Conservation (phyloP, 2,797 vertebrate genomes). For the Siniperca obscura region DNA sequence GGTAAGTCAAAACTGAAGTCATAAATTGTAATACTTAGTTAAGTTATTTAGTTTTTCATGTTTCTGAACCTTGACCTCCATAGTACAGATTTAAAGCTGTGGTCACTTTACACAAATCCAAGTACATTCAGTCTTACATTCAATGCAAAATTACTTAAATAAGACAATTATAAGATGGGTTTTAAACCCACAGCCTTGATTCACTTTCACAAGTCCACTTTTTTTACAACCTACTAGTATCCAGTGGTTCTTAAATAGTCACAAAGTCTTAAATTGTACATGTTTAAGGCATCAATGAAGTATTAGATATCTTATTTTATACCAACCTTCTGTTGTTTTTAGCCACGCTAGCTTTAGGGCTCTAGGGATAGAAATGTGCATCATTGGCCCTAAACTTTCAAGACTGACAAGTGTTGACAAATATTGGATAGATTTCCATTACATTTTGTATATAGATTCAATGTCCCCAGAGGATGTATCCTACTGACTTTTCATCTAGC, state of each 20-base stretch:
- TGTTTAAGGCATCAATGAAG: not conserved
- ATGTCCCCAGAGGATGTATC: no score
- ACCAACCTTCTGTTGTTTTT: no score
- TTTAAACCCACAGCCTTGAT: not conserved
- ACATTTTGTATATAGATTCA: no score
- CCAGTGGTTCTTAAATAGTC: not conserved
- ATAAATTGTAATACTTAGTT: not conserved
- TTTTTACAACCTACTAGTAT: not conserved
- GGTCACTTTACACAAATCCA: not conserved
- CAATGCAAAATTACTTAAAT: not conserved
- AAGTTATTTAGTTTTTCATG: not conserved
- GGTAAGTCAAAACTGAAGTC: constrained; percentile 80
- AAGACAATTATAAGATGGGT: not conserved
- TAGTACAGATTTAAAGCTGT: not conserved
- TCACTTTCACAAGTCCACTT: not conserved
- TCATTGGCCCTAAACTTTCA: no score
- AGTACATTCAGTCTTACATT: not conserved
- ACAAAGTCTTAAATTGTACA: not conserved
- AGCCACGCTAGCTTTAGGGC: no score
- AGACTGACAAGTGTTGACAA: no score
- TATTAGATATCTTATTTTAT: not conserved
- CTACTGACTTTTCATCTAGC: no score
- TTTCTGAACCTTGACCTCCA: not conserved
- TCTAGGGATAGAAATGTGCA: no score
- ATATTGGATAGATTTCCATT: no score